These are phyloP conservation scores for Elaphurus davidianus DNA, from an alignment of 2,113 vertebrate genomes.

Conservation along the genomic window DNA sequence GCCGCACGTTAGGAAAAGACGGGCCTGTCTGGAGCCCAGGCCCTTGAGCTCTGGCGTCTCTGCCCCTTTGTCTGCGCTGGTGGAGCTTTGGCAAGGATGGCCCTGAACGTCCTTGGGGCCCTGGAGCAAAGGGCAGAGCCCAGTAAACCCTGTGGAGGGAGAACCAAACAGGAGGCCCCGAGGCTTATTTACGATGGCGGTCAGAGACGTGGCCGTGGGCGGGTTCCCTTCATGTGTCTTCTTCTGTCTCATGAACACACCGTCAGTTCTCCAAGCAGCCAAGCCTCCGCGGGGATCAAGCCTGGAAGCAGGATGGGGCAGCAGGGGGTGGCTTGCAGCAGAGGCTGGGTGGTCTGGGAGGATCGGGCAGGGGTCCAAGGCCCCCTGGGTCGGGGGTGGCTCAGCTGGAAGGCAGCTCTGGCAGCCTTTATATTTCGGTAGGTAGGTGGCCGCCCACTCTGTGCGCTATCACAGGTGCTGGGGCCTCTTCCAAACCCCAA, in stretches of 20 bases:
- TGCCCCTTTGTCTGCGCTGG: rapidly evolving
- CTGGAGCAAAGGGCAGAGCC: neutral
- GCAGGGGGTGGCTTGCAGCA: rapidly evolving
- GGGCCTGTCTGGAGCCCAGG: rapidly evolving
- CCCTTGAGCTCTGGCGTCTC: rapidly evolving
- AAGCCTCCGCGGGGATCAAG: rapidly evolving
- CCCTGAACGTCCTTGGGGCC: neutral
- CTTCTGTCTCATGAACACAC: neutral
- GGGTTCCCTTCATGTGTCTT: rapidly evolving
- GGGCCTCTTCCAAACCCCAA: conserved; percentile 33
- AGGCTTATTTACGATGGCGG: rapidly evolving
- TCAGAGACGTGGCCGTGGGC: rapidly evolving
- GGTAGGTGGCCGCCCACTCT: conserved; percentile 31
- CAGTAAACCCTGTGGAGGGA: too few relatives aligned
- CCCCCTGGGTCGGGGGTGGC: neutral
- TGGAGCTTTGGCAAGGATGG: rapidly evolving
- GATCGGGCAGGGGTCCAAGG: neutral
- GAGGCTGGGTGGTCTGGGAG: rapidly evolving
- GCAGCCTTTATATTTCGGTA: conserved; percentile 31
- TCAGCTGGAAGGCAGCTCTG: neutral
- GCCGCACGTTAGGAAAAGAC: rapidly evolving
- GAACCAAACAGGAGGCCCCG: rapidly evolving
- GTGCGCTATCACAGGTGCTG: conserved; percentile 29
- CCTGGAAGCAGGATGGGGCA: neutral
- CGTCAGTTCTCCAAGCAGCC: rapidly evolving